Percentiles rank a stretch among this genome's conserved stretches.
Conservation (phyloP, 2,113 vertebrate genomes). For the Eublepharis macularius region DNA sequence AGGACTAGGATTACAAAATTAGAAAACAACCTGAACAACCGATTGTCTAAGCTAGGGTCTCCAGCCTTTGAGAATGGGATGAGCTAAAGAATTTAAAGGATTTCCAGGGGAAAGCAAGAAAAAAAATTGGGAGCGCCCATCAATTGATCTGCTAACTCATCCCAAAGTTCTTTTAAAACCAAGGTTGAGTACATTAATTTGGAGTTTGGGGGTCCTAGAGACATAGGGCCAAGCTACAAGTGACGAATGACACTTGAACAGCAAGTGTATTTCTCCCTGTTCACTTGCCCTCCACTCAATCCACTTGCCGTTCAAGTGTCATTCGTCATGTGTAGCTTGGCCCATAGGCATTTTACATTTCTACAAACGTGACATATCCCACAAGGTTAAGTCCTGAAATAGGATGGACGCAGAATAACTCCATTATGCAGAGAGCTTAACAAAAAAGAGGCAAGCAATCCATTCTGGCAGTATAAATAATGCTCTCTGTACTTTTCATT, state of each 20-base stretch:
- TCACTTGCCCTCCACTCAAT: no score
- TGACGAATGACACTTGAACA: no score
- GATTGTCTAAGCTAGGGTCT: no score
- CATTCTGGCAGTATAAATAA: conserved; percentile 56
- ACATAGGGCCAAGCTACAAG: no score
- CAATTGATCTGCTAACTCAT: conserved; percentile 52
- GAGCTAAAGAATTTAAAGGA: conserved; percentile 36
- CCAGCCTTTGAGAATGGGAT: no score
- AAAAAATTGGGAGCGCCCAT: conserved; percentile 24
- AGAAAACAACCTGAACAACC: no score
- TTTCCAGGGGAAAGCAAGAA: conserved; percentile 49
- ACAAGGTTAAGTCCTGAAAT: conserved; percentile 37
- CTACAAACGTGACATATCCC: conserved; percentile 56
- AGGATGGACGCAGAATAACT: conserved; percentile 44
- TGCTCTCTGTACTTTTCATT: conserved; percentile 42
- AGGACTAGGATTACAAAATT: no score
- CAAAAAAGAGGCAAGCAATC: conserved; percentile 43
- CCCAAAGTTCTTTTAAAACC: conserved; percentile 37
- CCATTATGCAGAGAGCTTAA: neutral
- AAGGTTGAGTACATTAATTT: conserved; percentile 50
- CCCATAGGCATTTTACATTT: conserved; percentile 21
- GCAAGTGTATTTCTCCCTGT: no score
- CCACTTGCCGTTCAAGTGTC: no score
- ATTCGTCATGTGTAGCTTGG: no score
- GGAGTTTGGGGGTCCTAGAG: conserved; percentile 38